These are phyloP conservation scores for Tigriopus californicus DNA, from an alignment of 2,888 invertebrate species.

Conservation along the genomic window DNA sequence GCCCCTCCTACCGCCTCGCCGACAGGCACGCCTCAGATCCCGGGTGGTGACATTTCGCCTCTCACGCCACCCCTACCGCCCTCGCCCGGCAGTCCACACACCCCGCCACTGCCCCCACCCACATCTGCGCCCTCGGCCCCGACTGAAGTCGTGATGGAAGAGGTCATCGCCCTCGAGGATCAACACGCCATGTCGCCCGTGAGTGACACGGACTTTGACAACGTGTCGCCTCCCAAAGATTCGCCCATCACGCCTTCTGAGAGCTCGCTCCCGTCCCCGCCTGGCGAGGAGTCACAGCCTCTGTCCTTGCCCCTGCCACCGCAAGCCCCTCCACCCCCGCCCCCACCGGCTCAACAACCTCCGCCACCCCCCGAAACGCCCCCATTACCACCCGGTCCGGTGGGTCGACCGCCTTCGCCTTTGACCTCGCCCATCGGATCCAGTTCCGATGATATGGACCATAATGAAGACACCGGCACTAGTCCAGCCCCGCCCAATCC, in stretches of 20 bases:
- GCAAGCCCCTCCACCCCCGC: not conserved
- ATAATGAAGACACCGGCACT: not conserved
- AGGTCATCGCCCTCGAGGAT: not conserved
- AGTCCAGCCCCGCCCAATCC: no score
- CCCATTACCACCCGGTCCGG: not conserved
- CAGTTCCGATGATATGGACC: not conserved
- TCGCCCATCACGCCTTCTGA: constrained; percentile 4
- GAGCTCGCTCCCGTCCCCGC: not conserved
- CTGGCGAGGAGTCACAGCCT: not conserved
- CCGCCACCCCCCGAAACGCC: not conserved
- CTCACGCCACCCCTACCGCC: not conserved
- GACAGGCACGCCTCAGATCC: no score
- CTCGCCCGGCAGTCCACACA: constrained; percentile 9
- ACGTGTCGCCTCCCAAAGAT: constrained; percentile 7
- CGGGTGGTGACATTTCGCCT: constrained; percentile 8
- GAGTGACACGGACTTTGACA: constrained; percentile 7
- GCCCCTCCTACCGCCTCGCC: no score
- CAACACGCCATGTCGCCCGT: constrained; percentile 1
- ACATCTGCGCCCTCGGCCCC: constrained; percentile 17
- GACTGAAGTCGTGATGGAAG: not conserved
- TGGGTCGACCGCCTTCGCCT: not conserved
- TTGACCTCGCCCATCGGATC: constrained; percentile 8
- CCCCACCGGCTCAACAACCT: not conserved
- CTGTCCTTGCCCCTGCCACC: not conserved
- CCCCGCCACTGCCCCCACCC: constrained; percentile 12